Conservation (phyloP, 2,797 vertebrate genomes). For the Denticeps clupeoides region DNA sequence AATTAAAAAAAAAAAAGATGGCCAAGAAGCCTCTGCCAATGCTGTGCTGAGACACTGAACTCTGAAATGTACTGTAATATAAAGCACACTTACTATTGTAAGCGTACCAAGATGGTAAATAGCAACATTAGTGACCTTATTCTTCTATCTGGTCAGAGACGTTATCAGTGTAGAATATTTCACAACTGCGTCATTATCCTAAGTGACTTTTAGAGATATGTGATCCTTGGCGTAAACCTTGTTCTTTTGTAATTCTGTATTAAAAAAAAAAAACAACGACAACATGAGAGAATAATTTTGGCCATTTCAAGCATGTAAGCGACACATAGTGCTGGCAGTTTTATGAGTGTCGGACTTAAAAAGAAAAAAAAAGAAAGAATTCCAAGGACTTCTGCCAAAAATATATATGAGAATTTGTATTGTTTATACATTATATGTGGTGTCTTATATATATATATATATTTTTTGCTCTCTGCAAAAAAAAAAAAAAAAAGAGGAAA, state of each 20-base stretch:
- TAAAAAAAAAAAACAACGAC: constrained; percentile 37
- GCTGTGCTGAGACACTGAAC: constrained; percentile 71
- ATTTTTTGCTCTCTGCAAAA: constrained; percentile 72
- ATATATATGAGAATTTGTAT: constrained; percentile 76
- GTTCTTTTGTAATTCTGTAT: constrained; percentile 66
- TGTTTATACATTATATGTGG: constrained; percentile 88
- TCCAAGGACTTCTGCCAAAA: constrained; percentile 77
- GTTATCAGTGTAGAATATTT: constrained; percentile 76
- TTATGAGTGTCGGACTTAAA: constrained; percentile 62
- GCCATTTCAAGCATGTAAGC: constrained; percentile 70
- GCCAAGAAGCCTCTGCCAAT: constrained; percentile 46
- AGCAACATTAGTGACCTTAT: constrained; percentile 68
- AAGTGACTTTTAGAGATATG: constrained; percentile 91
- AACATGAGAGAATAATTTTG: constrained; percentile 44
- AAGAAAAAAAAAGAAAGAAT: constrained; percentile 58
- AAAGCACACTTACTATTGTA: constrained; percentile 85
- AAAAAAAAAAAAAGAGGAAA: constrained; percentile 48
- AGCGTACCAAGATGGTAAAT: constrained; percentile 64
- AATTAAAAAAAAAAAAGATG: constrained; percentile 48
- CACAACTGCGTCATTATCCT: constrained; percentile 84
- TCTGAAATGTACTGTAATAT: constrained; percentile 79
- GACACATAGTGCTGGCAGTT: constrained; percentile 52
- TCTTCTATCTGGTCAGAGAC: constrained; percentile 64
- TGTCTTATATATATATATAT: constrained; percentile 77
- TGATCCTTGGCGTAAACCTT: constrained; percentile 70